Conservation (phyloP, 2,113 vertebrate genomes). For the Callospermophilus lateralis region DNA sequence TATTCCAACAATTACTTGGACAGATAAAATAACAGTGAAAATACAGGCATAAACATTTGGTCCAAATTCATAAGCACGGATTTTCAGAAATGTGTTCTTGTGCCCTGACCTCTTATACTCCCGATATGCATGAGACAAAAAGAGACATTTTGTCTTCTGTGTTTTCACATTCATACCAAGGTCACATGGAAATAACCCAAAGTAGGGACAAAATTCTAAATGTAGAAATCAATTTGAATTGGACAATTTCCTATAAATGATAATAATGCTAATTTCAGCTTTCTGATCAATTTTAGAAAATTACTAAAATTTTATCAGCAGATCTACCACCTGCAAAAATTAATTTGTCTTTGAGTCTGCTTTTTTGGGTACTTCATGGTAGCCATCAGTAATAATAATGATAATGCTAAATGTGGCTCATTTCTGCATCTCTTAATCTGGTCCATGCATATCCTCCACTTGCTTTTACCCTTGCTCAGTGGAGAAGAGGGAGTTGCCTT, state of each 20-base stretch:
- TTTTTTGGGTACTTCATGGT: not conserved
- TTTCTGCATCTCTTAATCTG: not conserved
- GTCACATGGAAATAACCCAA: not conserved
- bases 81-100: not conserved
- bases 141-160: not conserved
- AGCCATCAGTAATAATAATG: not conserved
- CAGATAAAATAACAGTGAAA: not conserved
- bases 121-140: not conserved
- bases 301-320: not conserved
- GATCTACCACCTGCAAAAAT: not conserved
- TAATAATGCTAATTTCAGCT: not conserved
- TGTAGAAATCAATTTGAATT: not conserved
- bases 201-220: not conserved
- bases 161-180: not conserved
- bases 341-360: not conserved
- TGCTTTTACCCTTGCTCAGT: fast-evolving
- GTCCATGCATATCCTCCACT: not conserved
- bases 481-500: not conserved
- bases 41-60: not conserved
- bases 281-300: not conserved
- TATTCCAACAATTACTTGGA: not conserved
- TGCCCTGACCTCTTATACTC: not conserved
- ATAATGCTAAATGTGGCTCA: not conserved
- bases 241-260: not conserved
- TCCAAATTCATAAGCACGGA: not conserved